Percentiles rank a stretch among this genome's conserved stretches.
Conservation (phyloP, 2,797 vertebrate species). For the Parauchenoglanis ngamensis region DNA sequence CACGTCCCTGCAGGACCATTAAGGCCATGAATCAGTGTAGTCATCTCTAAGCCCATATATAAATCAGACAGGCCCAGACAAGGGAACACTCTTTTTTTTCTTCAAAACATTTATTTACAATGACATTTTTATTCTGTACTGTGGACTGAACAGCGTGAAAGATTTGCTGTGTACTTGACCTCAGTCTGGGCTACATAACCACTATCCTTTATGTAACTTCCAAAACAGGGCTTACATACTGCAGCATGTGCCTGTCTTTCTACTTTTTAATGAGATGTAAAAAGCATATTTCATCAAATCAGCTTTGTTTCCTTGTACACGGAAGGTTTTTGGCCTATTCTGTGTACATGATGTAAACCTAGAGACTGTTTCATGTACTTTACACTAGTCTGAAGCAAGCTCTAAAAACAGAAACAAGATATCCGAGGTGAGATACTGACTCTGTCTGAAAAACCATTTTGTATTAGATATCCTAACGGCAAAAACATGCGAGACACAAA, state of each 20-base stretch:
- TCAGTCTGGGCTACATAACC: constrained; percentile 48
- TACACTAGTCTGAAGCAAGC: constrained; percentile 28
- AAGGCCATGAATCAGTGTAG: constrained; percentile 70
- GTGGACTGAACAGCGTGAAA: constrained; percentile 51
- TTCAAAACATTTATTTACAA: constrained; percentile 61
- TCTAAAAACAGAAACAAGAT: constrained; percentile 25
- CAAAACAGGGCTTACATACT: constrained; percentile 44
- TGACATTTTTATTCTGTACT: constrained; percentile 47
- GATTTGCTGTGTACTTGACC: constrained; percentile 64
- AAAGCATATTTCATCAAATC: constrained; percentile 53
- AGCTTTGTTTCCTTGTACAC: constrained; percentile 40
- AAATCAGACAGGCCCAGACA: constrained; percentile 69
- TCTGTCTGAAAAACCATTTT: constrained; percentile 13
- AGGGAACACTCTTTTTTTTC: constrained; percentile 68
- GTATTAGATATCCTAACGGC: constrained; percentile 20
- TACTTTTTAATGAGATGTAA: constrained; percentile 44
- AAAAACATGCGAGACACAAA: constrained; percentile 25
- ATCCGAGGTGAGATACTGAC: constrained; percentile 6
- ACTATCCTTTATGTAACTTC: constrained; percentile 58
- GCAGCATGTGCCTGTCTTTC: constrained; percentile 45
- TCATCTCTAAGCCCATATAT: constrained; percentile 68
- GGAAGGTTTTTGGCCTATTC: constrained; percentile 20
- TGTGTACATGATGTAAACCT: constrained; percentile 36
- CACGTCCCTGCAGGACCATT: constrained; percentile 69
- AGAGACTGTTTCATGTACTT: constrained; percentile 29